Base-by-base conservation (phyloP, 2,113 vertebrate genomes). In the Chitala chitala region DNA sequence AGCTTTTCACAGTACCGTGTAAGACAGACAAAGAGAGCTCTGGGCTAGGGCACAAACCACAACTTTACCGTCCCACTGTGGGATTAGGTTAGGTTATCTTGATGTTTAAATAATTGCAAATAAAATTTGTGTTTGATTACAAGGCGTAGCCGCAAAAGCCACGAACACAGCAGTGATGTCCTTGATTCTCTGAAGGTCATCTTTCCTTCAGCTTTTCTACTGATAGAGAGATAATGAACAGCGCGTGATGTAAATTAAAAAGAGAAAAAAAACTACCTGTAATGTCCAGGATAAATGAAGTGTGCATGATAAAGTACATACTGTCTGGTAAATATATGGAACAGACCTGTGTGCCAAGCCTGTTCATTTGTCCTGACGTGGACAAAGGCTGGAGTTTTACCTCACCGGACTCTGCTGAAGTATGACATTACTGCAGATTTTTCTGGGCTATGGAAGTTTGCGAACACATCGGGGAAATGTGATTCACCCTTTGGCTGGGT, bases 391-490 rank as follows among this genome's bases (percentile, higher is more conserved):
- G 59, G 59, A 63, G 33, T 29, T 22, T 48, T 29, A 69, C 8
- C 54, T 29, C 22, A 59, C 56, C 20, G 26, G 58, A n/a, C 44
- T 63, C n/a, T 50, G n/a, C 53, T 29, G 71, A 59, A 58, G 59
- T 51, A 51, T 38, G n/a, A 74, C 5, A 22, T 42, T 15, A 15
- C 40, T 24, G 24, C 26, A 24, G 17, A 50, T 33, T 64, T 64
- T 29, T 15, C 54, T 9, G 8, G 48, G 42, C 29, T 9, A 13
- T 31, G 64, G 20, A 54, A 53, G 12, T 53, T 29, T 51, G 42
- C 58, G 22, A 33, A 74, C 0, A 33, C 33, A 29, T 12, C 48
- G 22, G 26, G 22, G 26, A 58, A 69, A 22, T 55, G n/a, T 33
- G 4, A 69, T 8, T 44, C 12, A 6, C 38, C 48, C 61, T 65